Evolutionary conservation across 2,888 invertebrate species (phyloP), one percentile per base, ranked within the genome.

Genomic region (Eupithecia subumbrata): DNA sequence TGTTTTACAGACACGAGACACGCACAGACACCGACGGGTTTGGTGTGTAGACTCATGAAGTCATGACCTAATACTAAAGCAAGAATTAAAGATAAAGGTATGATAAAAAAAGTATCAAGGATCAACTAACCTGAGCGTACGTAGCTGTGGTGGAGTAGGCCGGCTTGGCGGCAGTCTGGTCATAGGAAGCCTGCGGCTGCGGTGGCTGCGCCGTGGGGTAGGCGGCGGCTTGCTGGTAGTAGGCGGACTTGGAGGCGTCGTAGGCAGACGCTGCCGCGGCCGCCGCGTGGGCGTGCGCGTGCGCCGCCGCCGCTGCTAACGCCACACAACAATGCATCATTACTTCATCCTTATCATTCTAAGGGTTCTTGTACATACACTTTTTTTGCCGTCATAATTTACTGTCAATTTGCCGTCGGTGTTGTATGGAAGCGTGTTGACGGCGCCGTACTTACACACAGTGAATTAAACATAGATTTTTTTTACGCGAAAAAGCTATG

Each of bases 171-270:
- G 95, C 94, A 37, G 95, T 88, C 68, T 95, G 87, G 84, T 96
- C 96, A 89, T 96, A 96, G 80, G 96, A 91, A 60, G 95, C 95
- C 81, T 95, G 95, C 70, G 95, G 95, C 85, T 95, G 95, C 69
- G 96, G 96, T 56, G 95, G 96, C 72, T 96, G 97, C 22, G 93
- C 90, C 25, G 92, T 79, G 12, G 97, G 96, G 88, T 97, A 96
- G 70, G 96, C 96, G 63, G 96, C 96, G 68, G 96, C 96, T 82
- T 97, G 97, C 91, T 98, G 98, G 90, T 97, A 98, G 91, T 98
- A 97, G 79, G 97, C 97, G 2, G 97, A 97, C 92, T 98, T 97
- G 85, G 97, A 97, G 18, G 98, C 97, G 95, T 97, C 97, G 95
- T 97, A 97, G 68, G 97, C 96, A 60, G 96, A 96, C 78, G 95